Percentiles rank a stretch among this genome's conserved stretches.
Evolutionary conservation across 1,140 invertebrate genomes (phyloP).

Genomic region (Latrodectus geometricus): DNA sequence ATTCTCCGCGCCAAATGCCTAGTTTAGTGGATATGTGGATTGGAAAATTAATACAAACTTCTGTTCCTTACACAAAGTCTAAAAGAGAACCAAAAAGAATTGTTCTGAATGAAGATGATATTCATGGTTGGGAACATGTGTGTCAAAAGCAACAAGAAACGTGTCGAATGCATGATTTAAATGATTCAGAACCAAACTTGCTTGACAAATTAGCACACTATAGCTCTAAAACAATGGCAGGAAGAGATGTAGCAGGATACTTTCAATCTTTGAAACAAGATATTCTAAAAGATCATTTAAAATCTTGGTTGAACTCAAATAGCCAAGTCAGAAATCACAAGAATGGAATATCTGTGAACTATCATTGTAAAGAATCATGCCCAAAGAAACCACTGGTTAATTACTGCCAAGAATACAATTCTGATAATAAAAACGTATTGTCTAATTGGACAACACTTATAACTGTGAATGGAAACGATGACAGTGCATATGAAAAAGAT

Average conservation of each 20-base stretch:
- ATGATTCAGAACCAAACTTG: conserved; percentile 37
- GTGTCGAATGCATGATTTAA: conserved; percentile 38
- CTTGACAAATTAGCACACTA: conserved; percentile 58
- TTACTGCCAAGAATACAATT: neutral
- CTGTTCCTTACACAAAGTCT: conserved; percentile 11
- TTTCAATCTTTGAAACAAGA: conserved; percentile 54
- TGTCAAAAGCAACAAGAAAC: conserved; percentile 44
- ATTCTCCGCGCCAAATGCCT: conserved; percentile 3
- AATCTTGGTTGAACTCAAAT: conserved; percentile 30
- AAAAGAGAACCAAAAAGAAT: conserved; percentile 35
- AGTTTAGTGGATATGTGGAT: conserved; percentile 54
- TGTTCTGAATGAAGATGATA: conserved; percentile 21
- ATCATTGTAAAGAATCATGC: conserved; percentile 10
- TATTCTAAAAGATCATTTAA: conserved; percentile 52
- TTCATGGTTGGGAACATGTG: conserved; percentile 36
- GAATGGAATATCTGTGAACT: conserved; percentile 41
- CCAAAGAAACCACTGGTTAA: conserved; percentile 36
- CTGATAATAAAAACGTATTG: neutral
- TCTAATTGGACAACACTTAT: neutral
- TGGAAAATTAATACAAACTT: conserved; percentile 28
- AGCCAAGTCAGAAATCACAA: conserved; percentile 16
- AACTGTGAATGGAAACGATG: neutral
- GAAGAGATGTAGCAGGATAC: conserved; percentile 42
- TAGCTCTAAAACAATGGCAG: conserved; percentile 48
- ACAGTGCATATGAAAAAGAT: neutral